Percentiles rank a stretch among this genome's conserved stretches.
Evolutionary conservation across 2,797 vertebrate species (phyloP).

Genomic region (Potorous gilbertii): DNA sequence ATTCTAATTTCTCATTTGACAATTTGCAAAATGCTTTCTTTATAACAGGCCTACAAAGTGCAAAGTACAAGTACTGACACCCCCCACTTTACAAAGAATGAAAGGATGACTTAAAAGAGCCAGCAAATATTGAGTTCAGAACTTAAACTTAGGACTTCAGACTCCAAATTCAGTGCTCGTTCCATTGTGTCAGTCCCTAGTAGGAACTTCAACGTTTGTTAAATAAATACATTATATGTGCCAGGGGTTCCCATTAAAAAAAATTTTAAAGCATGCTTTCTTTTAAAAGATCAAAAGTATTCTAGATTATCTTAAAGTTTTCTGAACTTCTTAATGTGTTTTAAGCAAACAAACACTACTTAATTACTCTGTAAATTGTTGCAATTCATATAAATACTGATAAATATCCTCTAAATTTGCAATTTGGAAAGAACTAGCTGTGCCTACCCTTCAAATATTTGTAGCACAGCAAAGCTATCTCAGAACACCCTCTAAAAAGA

Average conservation of each 20-base stretch:
- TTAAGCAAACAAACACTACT: background rate
- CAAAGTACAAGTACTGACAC: background rate
- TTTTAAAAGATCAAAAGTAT: constrained; percentile 38
- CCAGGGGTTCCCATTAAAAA: background rate
- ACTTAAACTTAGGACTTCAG: background rate
- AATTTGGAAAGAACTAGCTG: background rate
- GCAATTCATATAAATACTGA: constrained; percentile 3
- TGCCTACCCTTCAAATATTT: background rate
- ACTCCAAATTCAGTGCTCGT: background rate
- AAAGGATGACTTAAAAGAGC: background rate
- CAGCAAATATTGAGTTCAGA: background rate
- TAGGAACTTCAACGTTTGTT: background rate
- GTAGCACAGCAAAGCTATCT: background rate
- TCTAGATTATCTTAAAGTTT: constrained; percentile 22
- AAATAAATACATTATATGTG: background rate
- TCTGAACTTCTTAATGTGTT: constrained; percentile 17
- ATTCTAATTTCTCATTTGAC: background rate
- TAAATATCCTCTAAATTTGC: background rate
- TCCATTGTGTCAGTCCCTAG: background rate
- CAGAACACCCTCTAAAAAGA: background rate
- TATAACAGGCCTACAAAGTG: background rate
- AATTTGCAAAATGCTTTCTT: background rate
- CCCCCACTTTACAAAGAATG: background rate
- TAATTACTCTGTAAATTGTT: constrained; percentile 1
- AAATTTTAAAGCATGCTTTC: background rate